phyloP scores from a whole-genome alignment of 2,113 vertebrate genomes.

The Colius striatus region DNA sequence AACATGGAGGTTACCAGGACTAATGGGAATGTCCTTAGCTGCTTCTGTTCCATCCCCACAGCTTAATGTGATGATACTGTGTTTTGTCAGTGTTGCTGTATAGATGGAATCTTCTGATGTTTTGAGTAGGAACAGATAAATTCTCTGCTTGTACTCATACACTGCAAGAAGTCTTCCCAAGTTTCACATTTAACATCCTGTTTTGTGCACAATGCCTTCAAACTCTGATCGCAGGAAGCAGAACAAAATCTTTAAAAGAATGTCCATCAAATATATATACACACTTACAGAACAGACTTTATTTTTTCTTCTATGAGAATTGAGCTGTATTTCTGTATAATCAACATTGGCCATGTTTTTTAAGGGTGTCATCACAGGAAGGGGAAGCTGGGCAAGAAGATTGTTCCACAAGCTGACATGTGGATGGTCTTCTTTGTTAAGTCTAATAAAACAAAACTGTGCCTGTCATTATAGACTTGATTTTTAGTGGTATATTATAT shows the following conservation, averaged over 20 bases:
- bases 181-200: background rate
- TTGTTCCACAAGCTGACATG: background rate
- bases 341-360: background rate
- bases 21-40: background rate
- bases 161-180: background rate
- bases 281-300: fast-evolving
- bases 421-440: background rate
- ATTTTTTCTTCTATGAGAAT: background rate
- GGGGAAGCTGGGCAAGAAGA: background rate
- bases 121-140: background rate
- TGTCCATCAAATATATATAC: background rate
- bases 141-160: background rate
- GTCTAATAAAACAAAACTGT: background rate
- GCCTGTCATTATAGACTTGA: background rate
- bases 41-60: background rate
- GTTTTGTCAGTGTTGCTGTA: background rate
- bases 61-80: background rate
- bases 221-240: background rate
- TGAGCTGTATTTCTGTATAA: background rate
- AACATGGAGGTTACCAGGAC: background rate
- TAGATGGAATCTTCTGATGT: background rate
- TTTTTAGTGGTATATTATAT: background rate
- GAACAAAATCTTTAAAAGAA: background rate
- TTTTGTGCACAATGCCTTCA: background rate
- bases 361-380: background rate